Percentiles rank a stretch among this genome's conserved stretches.
Conservation (phyloP, 64 coral and sea anemone genomes). For the Porites australiensis region DNA sequence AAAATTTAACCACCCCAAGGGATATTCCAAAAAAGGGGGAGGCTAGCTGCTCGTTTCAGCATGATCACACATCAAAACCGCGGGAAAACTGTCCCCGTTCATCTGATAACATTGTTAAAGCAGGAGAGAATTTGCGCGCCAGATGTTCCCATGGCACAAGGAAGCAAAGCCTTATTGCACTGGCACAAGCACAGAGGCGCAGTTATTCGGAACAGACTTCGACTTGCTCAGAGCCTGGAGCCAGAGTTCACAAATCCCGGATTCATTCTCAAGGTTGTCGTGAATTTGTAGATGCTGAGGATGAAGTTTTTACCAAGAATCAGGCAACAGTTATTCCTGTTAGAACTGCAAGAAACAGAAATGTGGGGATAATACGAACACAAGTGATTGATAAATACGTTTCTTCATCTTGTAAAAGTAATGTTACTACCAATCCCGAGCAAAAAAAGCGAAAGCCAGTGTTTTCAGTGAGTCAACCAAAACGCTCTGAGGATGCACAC, state of each 20-base stretch:
- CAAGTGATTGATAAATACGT: background rate
- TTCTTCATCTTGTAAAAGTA: background rate
- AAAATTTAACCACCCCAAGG: background rate
- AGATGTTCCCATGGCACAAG: background rate
- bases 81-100: background rate
- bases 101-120: background rate
- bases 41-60: background rate
- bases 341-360: background rate
- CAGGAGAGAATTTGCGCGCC: background rate
- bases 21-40: background rate
- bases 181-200: background rate
- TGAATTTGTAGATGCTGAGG: background rate
- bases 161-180: background rate
- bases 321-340: background rate
- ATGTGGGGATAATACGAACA: background rate
- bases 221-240: background rate
- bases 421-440: background rate
- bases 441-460: background rate
- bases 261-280: background rate
- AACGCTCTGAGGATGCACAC: background rate
- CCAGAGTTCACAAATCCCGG: background rate
- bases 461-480: background rate
- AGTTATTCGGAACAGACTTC: slow-evolving; percentile 14
- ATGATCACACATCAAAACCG: background rate
- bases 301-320: slow-evolving; percentile 28